These are phyloP conservation scores for Megalops atlanticus DNA, from an alignment of 2,113 vertebrate species.

Conservation along the genomic window DNA sequence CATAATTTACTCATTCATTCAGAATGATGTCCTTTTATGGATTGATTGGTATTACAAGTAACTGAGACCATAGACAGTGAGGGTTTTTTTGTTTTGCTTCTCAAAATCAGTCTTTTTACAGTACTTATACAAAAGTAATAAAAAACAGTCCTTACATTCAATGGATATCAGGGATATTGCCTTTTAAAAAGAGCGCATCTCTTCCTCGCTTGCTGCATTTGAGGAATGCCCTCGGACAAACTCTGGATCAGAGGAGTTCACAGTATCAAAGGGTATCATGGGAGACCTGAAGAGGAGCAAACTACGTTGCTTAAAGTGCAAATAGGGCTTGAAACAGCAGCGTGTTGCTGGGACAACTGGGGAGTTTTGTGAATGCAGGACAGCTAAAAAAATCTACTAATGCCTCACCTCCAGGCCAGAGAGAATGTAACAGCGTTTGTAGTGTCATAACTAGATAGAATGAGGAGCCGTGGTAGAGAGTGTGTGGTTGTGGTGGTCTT, in stretches of 20 bases:
- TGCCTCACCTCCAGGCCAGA: conserved; percentile 27
- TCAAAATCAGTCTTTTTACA: conserved; percentile 36
- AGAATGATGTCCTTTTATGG: not conserved
- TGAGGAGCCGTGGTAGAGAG: conserved; percentile 13
- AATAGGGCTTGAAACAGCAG: conserved; percentile 46
- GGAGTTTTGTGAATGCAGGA: conserved; percentile 27
- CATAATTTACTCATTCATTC: no score
- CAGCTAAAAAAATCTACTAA: conserved; percentile 33
- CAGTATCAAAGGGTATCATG: conserved; percentile 43
- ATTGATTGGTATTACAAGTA: not conserved
- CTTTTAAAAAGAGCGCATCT: conserved; percentile 64
- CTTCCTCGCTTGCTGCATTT: conserved; percentile 30
- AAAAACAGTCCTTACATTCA: conserved; percentile 71
- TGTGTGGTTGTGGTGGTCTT: conserved; percentile 48
- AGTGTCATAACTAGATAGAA: not conserved
- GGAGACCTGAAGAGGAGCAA: conserved; percentile 18
- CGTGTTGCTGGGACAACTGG: conserved; percentile 35
- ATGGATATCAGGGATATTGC: conserved; percentile 49
- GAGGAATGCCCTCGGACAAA: conserved; percentile 29
- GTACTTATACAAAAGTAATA: conserved; percentile 54
- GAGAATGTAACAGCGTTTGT: not conserved
- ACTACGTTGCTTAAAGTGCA: conserved; percentile 58
- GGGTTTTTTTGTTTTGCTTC: conserved; percentile 27
- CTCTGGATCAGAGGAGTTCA: conserved; percentile 39
- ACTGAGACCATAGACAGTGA: not conserved